Evolutionary conservation across 2,113 vertebrate genomes (phyloP), one percentile per base, ranked within the genome.

Genomic region (Amphilophus citrinellus): DNA sequence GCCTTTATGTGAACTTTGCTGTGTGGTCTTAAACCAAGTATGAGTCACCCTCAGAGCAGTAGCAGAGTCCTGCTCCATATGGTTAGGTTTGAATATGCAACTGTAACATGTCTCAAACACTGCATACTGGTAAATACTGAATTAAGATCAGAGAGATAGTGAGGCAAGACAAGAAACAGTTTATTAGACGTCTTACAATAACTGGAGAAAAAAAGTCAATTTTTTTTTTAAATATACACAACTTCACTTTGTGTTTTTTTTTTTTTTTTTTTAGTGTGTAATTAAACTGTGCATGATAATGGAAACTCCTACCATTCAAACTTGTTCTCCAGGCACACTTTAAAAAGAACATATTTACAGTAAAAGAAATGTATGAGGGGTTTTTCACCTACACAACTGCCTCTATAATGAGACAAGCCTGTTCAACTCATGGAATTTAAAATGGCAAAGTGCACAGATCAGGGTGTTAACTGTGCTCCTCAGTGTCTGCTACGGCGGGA

Each of bases 331-430:
- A 96, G 96, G 97, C 97, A 96, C 95, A 96, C 96, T 96, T 98
- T 96, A 98, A 97, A 96, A 97, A 97, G 93, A 97, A 91, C 94
- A 95, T 98, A 99, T 99, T 97, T 98, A 99, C 98, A 97, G 85
- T 87, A 87, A 90, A 83, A 88, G 73, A 88, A 89, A 90, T 83
- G 88, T 78, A 92, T 60, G 78, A 80, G 78, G 61, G 83, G 68
- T 78, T 76, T 95, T 94, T 97, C 98, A 99, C 98, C 98, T 99
- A 99, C 96, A 96, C 96, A 97, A 96, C 96, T 98, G 98, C 97
- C 98, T 99, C 98, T 97, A 99, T 97, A 99, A 99, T 98, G 98
- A 99, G 98, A 99, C 98, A 98, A 98, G 97, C 97, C 97, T 97
- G 97, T 97, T 97, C 95, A 99, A 99, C 98, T 98, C 97, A 97